Evolutionary conservation across 2,797 vertebrate genomes (phyloP), one percentile per base, ranked within the genome.

Genomic region (Anisognathus igniventris): DNA sequence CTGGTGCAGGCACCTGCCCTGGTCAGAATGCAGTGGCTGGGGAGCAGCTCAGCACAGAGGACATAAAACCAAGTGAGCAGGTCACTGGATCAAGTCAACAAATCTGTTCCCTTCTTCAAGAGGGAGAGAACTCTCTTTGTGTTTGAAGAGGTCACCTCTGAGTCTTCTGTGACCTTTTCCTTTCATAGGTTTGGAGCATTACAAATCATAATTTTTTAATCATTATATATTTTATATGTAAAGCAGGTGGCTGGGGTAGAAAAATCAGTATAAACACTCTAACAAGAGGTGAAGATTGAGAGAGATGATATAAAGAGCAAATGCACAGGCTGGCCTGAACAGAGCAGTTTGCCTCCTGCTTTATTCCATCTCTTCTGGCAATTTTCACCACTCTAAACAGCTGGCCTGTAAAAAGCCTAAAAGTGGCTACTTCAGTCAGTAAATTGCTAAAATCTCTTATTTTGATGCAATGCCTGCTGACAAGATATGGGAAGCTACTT

Each of bases 381-480:
- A 21, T 92, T 77, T 54, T 53, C 79, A 77, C 24, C 51, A 20
- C 48, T 50, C 12, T 16, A 56, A 77, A 27, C 27, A 86, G 6
- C 42, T 84, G 73, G 12, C 25, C 91, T 88, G 6, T 37, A 83
- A 92, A 91, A 93, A 82, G 57, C 25, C 44, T 60, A 47, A 44
- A 89, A 91, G 72, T 15, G 70, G 67, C 15, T 82, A 56, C 30
- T 53, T 33, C 12, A 22, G 56, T 61, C 62, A 89, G 47, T 30
- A 62, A 71, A 86, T 39, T 74, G 60, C 20, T 86, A 86, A 95
- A 92, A 86, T 51, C 66, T 45, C 48, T 14, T 74, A 62, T 74
- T 94, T 94, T 61, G 53, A 67, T 54, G 58, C 16, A 70, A 58
- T 60, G 19, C 33, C 62, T 93, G 35, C 76, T 50, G 76, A 57